These are phyloP conservation scores for Atrichornis clamosus DNA, from an alignment of 2,113 vertebrate genomes.

Conservation along the genomic window DNA sequence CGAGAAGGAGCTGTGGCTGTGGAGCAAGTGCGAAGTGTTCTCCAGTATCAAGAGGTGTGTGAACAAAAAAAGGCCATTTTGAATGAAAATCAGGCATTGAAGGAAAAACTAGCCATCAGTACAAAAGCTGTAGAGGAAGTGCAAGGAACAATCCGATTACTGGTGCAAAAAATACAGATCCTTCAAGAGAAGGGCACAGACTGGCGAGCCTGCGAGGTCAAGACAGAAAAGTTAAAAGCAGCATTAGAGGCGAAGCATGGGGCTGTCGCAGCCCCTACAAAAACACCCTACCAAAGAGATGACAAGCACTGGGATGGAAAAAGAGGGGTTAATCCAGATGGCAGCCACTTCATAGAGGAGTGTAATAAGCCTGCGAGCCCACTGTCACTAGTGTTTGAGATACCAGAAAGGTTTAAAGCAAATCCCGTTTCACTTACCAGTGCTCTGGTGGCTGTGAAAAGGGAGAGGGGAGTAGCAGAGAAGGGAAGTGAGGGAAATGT, in stretches of 20 bases:
- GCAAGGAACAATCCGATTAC: not conserved
- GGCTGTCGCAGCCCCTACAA: fast-evolving
- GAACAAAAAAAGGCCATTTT: conserved; percentile 29
- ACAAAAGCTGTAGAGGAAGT: not conserved
- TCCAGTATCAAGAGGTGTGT: conserved; percentile 27
- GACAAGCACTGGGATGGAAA: not conserved
- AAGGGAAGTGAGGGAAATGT: not conserved
- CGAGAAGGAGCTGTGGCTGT: not conserved
- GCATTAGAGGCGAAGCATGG: not conserved
- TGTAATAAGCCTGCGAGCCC: not conserved
- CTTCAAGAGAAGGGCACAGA: conserved; percentile 10
- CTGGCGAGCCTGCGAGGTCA: not conserved
- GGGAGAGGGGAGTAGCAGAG: not conserved
- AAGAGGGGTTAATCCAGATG: not conserved
- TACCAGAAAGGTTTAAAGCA: not conserved
- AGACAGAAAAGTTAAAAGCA: not conserved
- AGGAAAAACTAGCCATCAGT: not conserved
- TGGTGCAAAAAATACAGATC: conserved; percentile 18
- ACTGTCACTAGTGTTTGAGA: fast-evolving
- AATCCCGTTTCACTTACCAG: fast-evolving
- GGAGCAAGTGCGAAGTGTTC: not conserved
- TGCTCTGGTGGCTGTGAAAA: not conserved
- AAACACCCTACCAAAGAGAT: not conserved
- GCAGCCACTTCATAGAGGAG: not conserved
- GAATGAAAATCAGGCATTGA: conserved; percentile 17